Base-by-base conservation (phyloP, 1,140 invertebrate genomes). In the Adoxophyes honmai region DNA sequence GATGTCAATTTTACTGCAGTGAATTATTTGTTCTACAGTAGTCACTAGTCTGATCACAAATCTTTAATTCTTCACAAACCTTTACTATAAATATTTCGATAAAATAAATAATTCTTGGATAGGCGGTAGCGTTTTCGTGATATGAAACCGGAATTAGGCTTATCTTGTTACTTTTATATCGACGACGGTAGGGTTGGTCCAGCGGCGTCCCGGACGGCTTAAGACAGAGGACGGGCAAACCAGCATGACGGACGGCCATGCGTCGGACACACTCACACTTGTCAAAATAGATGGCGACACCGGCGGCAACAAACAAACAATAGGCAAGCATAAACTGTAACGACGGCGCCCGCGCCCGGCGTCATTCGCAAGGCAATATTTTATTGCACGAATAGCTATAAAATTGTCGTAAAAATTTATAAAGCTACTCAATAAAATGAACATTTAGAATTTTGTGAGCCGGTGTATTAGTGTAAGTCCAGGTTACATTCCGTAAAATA, bases 361-460 rank as follows among this genome's bases (percentile, higher is more conserved):
- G 36, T 34, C 53, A 52, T 48, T 62, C 36, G 54, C 39, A 10
- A 53, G 18, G 60, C 62, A 63, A 69, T 76, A 58, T 73, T 78
- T 75, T 65, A 73, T 75, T 78, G 68, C 73, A 66, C 55, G 66
- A 71, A 70, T 68, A 68, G 64, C 64, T 63, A 70, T 78, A 75
- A 78, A 71, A 66, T 71, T 14, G 57, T 59, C 63, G 62, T 73
- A 75, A 75, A 75, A 70, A 72, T 74, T 65, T 68, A 68, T 68
- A 74, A 70, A 73, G 66, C 62, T 66, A 62, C 66, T 74, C 59
- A 70, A 73, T 76, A 76, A 73, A 76, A 71, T 70, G 62, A 68
- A 68, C 58, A 64, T 57, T 65, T 64, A 55, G 59, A 70, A 64
- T 70, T 73, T 70, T 66, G 62, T 64, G 58, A 59, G 42, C 53